Conservation (phyloP, 64 coral and sea anemone genomes). For the Trachythela sp. region DNA sequence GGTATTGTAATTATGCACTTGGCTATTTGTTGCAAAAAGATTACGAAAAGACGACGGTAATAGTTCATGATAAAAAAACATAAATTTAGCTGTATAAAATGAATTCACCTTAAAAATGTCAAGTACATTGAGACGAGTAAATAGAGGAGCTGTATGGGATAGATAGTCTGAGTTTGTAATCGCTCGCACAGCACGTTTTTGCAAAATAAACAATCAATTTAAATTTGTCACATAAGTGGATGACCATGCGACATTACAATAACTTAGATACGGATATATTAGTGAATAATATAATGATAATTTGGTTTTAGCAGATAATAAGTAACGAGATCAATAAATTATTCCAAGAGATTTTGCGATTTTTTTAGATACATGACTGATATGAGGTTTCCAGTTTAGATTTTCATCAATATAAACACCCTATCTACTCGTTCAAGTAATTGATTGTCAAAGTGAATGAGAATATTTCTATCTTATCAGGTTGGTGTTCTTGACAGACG, state of each 20-base stretch:
- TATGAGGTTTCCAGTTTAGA: background rate
- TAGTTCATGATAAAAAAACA: background rate
- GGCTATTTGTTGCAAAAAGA: background rate
- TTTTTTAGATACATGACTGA: background rate
- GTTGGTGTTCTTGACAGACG: too few relatives aligned
- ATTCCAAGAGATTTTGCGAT: background rate
- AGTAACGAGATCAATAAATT: background rate
- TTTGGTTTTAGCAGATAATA: background rate
- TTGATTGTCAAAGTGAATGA: too few relatives aligned
- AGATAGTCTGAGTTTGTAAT: background rate
- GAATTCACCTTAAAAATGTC: background rate
- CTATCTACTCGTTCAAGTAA: too few relatives aligned
- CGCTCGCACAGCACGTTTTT: background rate
- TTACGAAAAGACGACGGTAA: background rate
- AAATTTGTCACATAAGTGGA: background rate
- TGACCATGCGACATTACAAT: background rate
- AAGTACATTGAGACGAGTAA: background rate
- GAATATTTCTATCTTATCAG: too few relatives aligned
- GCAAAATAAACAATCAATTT: background rate
- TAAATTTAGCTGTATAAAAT: background rate
- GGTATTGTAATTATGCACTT: background rate
- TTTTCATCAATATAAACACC: background rate
- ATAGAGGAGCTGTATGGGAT: background rate
- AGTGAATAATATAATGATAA: background rate
- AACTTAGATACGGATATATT: background rate